Percentiles rank a stretch among this genome's conserved stretches.
These are phyloP conservation scores for Aphelenchoides besseyi DNA, from an alignment of 1,140 invertebrate species.

Conservation along the genomic window DNA sequence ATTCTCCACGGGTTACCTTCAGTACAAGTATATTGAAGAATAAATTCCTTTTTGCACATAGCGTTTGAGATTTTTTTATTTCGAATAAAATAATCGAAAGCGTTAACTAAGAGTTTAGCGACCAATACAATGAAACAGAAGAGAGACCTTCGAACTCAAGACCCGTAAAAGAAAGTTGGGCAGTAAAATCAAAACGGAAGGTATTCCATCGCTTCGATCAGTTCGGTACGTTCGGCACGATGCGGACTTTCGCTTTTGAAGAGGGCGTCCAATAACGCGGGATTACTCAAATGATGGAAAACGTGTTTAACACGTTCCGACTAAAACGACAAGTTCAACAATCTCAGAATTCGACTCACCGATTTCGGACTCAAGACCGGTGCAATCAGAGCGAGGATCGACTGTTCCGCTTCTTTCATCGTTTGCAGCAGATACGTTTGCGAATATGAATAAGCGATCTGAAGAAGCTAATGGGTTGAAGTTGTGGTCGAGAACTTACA, in stretches of 20 bases:
- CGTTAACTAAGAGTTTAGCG: too few species aligned
- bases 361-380: not conserved
- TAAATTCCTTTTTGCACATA: too few species aligned
- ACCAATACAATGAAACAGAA: not conserved
- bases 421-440: not conserved
- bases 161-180: too few species aligned
- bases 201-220: not conserved
- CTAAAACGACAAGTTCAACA: too few species aligned
- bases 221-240: not conserved
- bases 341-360: too few species aligned
- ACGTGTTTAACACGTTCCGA: not conserved
- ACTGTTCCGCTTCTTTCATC: not conserved
- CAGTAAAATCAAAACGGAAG: not conserved
- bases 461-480: not conserved
- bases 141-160: not conserved
- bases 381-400: not conserved
- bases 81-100: not conserved
- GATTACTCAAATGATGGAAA: not conserved
- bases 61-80: too few species aligned
- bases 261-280: not conserved
- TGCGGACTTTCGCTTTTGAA: slow-evolving; percentile 6
- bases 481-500: not conserved
- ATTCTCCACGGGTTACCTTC: not conserved
- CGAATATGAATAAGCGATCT: not conserved
- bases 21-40: not conserved